Base-by-base conservation (phyloP, 2,888 invertebrate species). In the Didymodactylos carnosus region DNA sequence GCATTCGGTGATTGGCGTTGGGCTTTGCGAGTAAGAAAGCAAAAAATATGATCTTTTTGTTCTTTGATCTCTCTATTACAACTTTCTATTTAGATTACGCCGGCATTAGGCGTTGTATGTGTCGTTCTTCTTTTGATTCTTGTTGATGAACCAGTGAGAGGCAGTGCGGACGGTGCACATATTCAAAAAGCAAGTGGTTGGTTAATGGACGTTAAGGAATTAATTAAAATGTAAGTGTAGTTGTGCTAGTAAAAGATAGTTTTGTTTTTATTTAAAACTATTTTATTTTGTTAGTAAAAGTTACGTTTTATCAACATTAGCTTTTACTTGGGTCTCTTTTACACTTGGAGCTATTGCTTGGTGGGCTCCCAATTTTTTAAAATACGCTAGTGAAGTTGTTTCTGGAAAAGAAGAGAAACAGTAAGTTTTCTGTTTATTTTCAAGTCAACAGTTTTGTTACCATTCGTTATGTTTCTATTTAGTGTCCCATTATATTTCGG, bases 321-420 rank as follows among this genome's bases (percentile, higher is more conserved):
- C 94, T 71, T 97, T 97, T 83, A 98, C 97, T 0, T 94, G 94
- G 82, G 94, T 97, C 23, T 90, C 95, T 11, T 98, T 97, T 84
- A 94, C 94, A 35, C 89, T 94, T 19, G 98, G 98, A 73, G 92
- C 98, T 0, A 85, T 98, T 70, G 89, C 94, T 1, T 94, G 94
- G 90, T 98, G 94, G 94, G 94, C 93, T 2, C 94, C 95, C 0
- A 88, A 87, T 80, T 94, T 90, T 84, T 90, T 95, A 78, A 87
- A 85, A 80, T 76, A 78, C 29, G 62, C 29, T 0, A 19, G 2
- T 19, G 80, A 79, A 75, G 39, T 29, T 53, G 78, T 78, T 25
- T 70, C 72, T 11, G 39, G 43, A 39, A 76, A 77, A 69, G 76
- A 78, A 79, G 79, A 39, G 70, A 71, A 73, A 13, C 23, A 51